Evolutionary conservation across 1,140 invertebrate genomes (phyloP), one percentile per base, ranked within the genome.

Genomic region (Lordiphosa clarofinis): DNA sequence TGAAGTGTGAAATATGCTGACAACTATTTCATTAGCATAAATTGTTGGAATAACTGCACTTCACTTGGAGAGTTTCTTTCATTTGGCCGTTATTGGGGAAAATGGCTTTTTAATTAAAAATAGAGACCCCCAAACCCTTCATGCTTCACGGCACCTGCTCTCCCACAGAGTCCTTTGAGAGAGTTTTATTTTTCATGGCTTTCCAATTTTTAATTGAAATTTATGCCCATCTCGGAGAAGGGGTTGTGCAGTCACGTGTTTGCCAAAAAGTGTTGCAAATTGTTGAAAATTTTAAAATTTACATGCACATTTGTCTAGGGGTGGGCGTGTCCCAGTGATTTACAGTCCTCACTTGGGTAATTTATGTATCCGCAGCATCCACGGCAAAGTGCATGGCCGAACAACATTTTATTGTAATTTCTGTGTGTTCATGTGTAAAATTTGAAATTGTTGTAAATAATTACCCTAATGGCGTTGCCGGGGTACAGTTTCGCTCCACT

Each of bases 201-300:
- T 84, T 84, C 78, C 73, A 66, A 84, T 84, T 84, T 31, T 78
- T 86, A 84, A 84, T 84, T 84, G 79, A 84, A 84, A 84, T 84
- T 84, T 84, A 84, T 86, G 79, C 78, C 31, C 79, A 53, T 47
- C 42, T 46, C 61, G 11, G 35, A 35, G 13, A 7, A 9, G 19
- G 48, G 12, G 8, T 31, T 13, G 5, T 8, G n/a, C 12, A 62
- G 76, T 46, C 78, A 84, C 78, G 78, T 82, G 78, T 56, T 68
- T 35, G 75, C 66, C 56, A 73, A 82, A 78, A 68, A 78, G 64
- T 84, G 73, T 84, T 84, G 78, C 78, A 84, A 84, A 84, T 84
- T 84, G 78, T 78, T 78, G 60, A 52, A 70, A 66, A 84, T 76
- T 82, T 48, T 21, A 58, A 76, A 74, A 81, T 81, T 71, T 75